These are phyloP conservation scores for Ametastegia equiseti DNA, from an alignment of 2,888 invertebrate species.

Conservation along the genomic window DNA sequence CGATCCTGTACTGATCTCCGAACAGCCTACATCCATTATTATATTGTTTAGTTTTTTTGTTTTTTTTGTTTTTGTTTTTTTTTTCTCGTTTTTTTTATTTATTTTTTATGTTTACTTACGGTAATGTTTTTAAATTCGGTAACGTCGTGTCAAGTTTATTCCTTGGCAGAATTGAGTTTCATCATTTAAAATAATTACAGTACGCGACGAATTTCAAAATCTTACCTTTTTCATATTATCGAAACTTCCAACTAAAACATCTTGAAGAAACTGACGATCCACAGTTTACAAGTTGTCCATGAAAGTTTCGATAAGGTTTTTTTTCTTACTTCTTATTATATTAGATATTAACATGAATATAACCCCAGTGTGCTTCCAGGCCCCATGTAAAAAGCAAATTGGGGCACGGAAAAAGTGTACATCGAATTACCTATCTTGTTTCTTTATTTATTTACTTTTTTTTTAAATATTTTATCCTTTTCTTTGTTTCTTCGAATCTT, in stretches of 20 bases:
- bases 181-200: constrained; percentile 57
- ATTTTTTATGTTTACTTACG: constrained; percentile 55
- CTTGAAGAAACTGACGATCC: constrained; percentile 50
- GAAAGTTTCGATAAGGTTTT: constrained; percentile 45
- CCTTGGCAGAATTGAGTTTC: constrained; percentile 53
- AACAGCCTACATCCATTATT: constrained; percentile 66
- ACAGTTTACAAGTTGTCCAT: constrained; percentile 38
- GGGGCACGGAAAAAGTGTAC: constrained; percentile 64
- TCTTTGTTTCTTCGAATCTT: constrained; percentile 7
- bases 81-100: constrained; percentile 50
- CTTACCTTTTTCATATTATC: constrained; percentile 59
- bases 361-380: constrained; percentile 71
- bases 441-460: constrained; percentile 47
- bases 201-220: constrained; percentile 66
- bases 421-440: constrained; percentile 68
- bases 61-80: constrained; percentile 54
- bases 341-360: constrained; percentile 67
- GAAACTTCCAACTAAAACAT: constrained; percentile 62
- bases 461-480: too few relatives aligned
- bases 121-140: constrained; percentile 58
- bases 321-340: constrained; percentile 49
- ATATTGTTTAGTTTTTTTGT: constrained; percentile 53
- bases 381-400: constrained; percentile 70
- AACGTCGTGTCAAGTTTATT: constrained; percentile 43
- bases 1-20: constrained; percentile 61